Conservation (phyloP, 1,140 invertebrate species). For the Lethrus apterus region DNA sequence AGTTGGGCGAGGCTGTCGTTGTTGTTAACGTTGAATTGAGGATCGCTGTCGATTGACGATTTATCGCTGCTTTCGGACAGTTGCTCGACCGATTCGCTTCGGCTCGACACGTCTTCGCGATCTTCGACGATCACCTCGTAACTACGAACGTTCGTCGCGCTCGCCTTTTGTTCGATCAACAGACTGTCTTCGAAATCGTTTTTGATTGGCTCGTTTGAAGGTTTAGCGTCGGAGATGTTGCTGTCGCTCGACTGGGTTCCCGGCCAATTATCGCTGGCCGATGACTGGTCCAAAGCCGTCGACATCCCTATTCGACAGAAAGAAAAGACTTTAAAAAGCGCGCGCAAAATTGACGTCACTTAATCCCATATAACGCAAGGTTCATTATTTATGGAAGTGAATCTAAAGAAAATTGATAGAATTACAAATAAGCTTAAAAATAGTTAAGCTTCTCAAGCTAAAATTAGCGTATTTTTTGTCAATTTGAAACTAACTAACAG, state of each 20-base stretch:
- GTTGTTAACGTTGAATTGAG: slow-evolving; percentile 46
- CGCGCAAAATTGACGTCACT: too few relatives aligned
- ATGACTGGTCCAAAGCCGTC: slow-evolving; percentile 56
- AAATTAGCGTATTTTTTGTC: too few relatives aligned
- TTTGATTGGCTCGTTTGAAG: slow-evolving; percentile 15
- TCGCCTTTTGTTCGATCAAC: slow-evolving; percentile 23
- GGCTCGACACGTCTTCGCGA: slow-evolving; percentile 39
- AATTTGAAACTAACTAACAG: too few relatives aligned
- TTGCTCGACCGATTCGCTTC: slow-evolving; percentile 44
- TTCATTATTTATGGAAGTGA: too few relatives aligned
- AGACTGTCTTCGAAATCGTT: slow-evolving; percentile 21
- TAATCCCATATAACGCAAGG: too few relatives aligned
- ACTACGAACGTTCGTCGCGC: slow-evolving; percentile 28
- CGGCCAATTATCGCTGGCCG: slow-evolving; percentile 47
- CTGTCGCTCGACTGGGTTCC: slow-evolving; percentile 42
- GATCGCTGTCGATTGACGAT: slow-evolving; percentile 30
- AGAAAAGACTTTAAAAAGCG: too few relatives aligned
- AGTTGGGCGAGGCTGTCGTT: slow-evolving; percentile 37
- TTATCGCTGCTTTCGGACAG: slow-evolving; percentile 44
- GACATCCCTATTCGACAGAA: slow-evolving; percentile 44
- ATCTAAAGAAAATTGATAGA: slow-evolving; percentile 5
- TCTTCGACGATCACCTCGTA: slow-evolving; percentile 43
- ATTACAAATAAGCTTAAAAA: not conserved
- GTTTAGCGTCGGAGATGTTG: slow-evolving; percentile 33
- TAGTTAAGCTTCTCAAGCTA: too few relatives aligned